phyloP scores from a whole-genome alignment of 2,888 invertebrate species.

The Dolichomitus sp. region DNA sequence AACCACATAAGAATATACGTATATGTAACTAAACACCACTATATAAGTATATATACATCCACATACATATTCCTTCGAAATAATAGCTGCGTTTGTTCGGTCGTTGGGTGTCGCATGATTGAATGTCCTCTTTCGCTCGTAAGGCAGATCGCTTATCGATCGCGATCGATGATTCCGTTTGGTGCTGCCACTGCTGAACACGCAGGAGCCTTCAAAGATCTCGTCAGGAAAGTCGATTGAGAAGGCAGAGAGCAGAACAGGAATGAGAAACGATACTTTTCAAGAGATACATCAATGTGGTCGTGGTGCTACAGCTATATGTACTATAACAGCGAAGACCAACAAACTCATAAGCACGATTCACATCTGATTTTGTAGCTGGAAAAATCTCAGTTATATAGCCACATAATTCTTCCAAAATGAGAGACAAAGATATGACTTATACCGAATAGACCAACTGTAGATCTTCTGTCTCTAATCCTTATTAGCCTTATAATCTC shows the following conservation, averaged over 20 bases:
- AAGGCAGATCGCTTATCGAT: conserved; percentile 57
- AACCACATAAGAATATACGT: not conserved
- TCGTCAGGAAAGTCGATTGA: conserved; percentile 25
- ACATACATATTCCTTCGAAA: conserved; percentile 51
- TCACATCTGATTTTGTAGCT: not conserved
- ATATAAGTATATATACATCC: not conserved
- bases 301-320: not conserved
- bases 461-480: not conserved
- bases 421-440: not conserved
- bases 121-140: conserved; percentile 41
- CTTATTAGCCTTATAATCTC: not conserved
- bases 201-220: conserved; percentile 14
- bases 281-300: conserved; percentile 22
- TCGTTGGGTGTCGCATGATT: conserved; percentile 58
- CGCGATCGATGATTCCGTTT: conserved; percentile 61
- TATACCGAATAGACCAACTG: not conserved
- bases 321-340: not conserved
- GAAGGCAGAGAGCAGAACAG: not conserved
- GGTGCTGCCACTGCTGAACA: conserved; percentile 11
- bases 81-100: conserved; percentile 58
- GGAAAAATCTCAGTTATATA: not conserved
- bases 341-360: not conserved
- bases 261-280: not conserved
- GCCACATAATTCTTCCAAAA: not conserved
- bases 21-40: no score